These are phyloP conservation scores for Ataeniobius toweri DNA, from an alignment of 2,797 vertebrate species.

Conservation along the genomic window DNA sequence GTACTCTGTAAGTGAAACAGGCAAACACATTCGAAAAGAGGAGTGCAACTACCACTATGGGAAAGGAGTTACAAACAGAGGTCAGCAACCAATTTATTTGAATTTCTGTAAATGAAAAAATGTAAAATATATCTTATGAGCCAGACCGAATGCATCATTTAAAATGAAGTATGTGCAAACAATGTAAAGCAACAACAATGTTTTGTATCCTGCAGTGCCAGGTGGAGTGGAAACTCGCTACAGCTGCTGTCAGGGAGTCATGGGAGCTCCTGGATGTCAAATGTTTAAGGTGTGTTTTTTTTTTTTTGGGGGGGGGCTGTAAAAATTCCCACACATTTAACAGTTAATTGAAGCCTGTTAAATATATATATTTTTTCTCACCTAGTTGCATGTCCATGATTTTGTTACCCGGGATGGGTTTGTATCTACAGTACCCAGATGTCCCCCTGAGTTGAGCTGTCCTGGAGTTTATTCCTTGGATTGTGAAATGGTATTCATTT, in stretches of 20 bases:
- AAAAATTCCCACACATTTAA: not conserved
- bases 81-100: constrained; percentile 38
- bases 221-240: constrained; percentile 83
- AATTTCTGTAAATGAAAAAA: not conserved
- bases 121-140: not conserved
- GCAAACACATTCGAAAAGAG: constrained; percentile 80
- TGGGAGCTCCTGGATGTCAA: constrained; percentile 84
- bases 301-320: accelerated
- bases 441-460: constrained; percentile 50
- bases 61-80: constrained; percentile 78
- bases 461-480: constrained; percentile 81
- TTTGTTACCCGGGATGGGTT: constrained; percentile 81
- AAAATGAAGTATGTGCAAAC: not conserved
- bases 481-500: constrained; percentile 81
- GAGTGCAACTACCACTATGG: constrained; percentile 87
- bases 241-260: constrained; percentile 84
- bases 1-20: constrained; percentile 77
- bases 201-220: constrained; percentile 70
- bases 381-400: constrained; percentile 86
- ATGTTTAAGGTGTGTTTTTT: constrained; percentile 77
- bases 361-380: not conserved
- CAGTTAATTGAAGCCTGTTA: not conserved
- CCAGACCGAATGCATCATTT: not conserved
- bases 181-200: not conserved
- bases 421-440: constrained; percentile 69